Base-by-base conservation (phyloP, 1,140 invertebrate species). In the Diorhabda carinulata region DNA sequence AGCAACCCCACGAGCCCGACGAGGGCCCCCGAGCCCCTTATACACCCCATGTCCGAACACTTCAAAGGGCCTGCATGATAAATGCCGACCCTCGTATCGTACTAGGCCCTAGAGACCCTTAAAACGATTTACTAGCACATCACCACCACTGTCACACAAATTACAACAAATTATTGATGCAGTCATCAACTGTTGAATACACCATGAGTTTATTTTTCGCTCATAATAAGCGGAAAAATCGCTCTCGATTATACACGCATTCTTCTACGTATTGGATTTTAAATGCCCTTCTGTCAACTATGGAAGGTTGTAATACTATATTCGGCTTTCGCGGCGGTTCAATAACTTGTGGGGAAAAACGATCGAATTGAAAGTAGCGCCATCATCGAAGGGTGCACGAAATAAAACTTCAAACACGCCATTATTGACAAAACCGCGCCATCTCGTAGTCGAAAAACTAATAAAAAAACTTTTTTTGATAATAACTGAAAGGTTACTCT, bases 121-220 rank as follows among this genome's bases (percentile, higher is more conserved):
- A 75, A 77, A 75, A 65, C 76, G 73, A 71, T 77, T 72, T 60
- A 72, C 57, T 61, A 72, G 45, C 68, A 76, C 72, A 70, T 75
- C 69, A 71, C 68, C 52, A 10, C 40, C 74, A 72, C 75, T 73
- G 70, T 57, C 57, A 57, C 74, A 71, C 72, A 71, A 73, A 75
- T 75, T 75, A 73, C 52, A 72, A 64, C 70, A 71, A 52, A 77
- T 75, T 75, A 77, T 77, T 77, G 68, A 77, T 77, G 73, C 70
- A 72, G 60, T 60, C 69, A 66, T 73, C 74, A 76, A 77, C 76
- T 76, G 76, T 77, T 76, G 74, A 74, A 77, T 73, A 66, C 67
- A 63, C 57, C 62, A 47, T 43, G 47, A n/a, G 47, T 6, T 52
- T 52, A 45, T 41, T 56, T 57, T 43, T 45, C 64, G 56, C 42